phyloP scores from a whole-genome alignment of 2,797 vertebrate species.

The Vespertilio murinus region DNA sequence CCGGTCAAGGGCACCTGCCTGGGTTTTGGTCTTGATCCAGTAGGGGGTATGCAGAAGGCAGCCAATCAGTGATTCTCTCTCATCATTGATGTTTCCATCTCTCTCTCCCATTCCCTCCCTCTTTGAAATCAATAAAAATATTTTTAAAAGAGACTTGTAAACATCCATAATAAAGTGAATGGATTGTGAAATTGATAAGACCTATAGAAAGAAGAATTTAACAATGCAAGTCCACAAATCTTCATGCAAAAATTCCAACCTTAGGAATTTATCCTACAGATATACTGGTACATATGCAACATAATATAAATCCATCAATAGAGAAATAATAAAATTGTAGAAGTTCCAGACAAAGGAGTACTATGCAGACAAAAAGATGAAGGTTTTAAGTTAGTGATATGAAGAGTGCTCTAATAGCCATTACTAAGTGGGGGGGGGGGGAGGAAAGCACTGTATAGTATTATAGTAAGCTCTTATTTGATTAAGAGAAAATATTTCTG shows the following conservation, averaged over 20 bases:
- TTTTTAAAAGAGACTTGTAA: background rate
- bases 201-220: background rate
- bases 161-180: background rate
- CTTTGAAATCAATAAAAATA: too few species aligned
- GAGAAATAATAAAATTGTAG: background rate
- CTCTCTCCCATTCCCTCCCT: too few species aligned
- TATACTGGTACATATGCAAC: background rate
- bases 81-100: too few species aligned
- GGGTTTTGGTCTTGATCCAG: too few species aligned
- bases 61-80: too few species aligned
- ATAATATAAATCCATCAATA: background rate
- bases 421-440: background rate
- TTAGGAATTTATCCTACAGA: constrained; percentile 13
- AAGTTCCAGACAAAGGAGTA: background rate
- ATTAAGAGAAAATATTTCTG: background rate
- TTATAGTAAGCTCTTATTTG: background rate
- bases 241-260: background rate
- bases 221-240: background rate
- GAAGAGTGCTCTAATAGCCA: background rate
- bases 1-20: too few species aligned
- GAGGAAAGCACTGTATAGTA: background rate
- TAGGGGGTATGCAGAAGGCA: too few species aligned
- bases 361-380: background rate
- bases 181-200: background rate
- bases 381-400: background rate